Evolutionary conservation across 2,113 vertebrate genomes (phyloP).

Genomic region (Macheiramphus alcinus): DNA sequence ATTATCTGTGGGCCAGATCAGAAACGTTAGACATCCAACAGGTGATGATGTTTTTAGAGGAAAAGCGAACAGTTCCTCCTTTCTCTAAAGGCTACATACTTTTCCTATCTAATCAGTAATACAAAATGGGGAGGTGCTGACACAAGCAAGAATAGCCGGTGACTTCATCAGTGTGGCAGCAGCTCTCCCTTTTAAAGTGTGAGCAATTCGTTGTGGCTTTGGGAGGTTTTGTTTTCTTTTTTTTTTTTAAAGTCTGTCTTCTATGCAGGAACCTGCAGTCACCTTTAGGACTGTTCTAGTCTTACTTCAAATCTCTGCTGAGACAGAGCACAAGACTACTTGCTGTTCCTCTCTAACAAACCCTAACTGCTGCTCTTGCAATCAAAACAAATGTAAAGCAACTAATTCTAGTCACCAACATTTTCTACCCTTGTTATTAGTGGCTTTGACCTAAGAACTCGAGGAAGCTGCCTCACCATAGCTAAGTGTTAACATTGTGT

Average conservation of each 20-base stretch:
- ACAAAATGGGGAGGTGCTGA: constrained; percentile 52
- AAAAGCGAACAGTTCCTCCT: constrained; percentile 25
- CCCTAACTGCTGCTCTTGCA: neutral
- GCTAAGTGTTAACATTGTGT: neutral
- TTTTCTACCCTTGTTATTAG: neutral
- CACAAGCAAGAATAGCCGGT: constrained; percentile 30
- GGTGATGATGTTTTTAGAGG: constrained; percentile 36
- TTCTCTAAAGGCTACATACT: constrained; percentile 46
- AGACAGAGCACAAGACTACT: neutral
- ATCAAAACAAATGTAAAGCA: neutral
- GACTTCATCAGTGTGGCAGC: constrained; percentile 41
- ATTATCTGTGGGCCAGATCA: constrained; percentile 15
- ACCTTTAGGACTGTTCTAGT: neutral
- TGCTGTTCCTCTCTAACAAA: neutral
- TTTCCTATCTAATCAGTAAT: constrained; percentile 49
- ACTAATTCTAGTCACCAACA: neutral
- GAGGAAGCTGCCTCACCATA: neutral
- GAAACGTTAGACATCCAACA: constrained; percentile 37
- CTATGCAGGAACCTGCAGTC: neutral
- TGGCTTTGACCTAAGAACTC: neutral
- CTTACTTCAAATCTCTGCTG: neutral
- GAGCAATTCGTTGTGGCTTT: neutral
- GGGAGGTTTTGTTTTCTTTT: neutral
- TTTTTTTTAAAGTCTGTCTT: neutral
- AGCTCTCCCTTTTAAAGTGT: neutral